Conservation (phyloP, 2,113 vertebrate species). For the Pseudorhombus dupliciocellatus region DNA sequence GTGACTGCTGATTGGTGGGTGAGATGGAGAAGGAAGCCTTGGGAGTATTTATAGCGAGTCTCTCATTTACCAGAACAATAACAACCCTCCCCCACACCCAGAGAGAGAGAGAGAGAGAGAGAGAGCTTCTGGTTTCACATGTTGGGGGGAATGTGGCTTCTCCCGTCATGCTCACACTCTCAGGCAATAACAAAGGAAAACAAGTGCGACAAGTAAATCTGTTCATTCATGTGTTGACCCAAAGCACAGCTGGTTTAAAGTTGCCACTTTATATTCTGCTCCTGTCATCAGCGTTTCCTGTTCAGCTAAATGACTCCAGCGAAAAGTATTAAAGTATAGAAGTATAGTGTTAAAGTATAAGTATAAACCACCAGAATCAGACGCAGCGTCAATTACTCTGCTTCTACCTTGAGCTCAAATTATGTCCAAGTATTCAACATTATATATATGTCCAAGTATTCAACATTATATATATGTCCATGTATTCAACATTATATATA, state of each 20-base stretch:
- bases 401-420: not conserved
- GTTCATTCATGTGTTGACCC: not conserved
- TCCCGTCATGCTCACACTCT: not conserved
- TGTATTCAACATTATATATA: no score
- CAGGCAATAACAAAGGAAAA: not conserved
- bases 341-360: not conserved
- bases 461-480: no score
- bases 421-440: not conserved
- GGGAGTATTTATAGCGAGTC: slow-evolving; percentile 82
- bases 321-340: not conserved
- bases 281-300: not conserved
- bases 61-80: slow-evolving; percentile 83
- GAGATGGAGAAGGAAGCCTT: slow-evolving; percentile 77
- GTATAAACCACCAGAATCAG: not conserved
- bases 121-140: slow-evolving; percentile 75
- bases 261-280: not conserved
- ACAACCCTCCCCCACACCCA: slow-evolving; percentile 74
- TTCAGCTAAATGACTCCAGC: not conserved
- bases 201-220: not conserved
- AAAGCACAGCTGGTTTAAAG: not conserved
- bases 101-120: slow-evolving; percentile 52
- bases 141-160: slow-evolving; percentile 40
- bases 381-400: not conserved
- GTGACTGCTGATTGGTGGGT: slow-evolving; percentile 75
- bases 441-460: no score